A percentile compares a stretch with the other conserved stretches of the same genome.
phyloP scores from a whole-genome alignment of 2,797 vertebrate species.

The Gorsachius magnificus region DNA sequence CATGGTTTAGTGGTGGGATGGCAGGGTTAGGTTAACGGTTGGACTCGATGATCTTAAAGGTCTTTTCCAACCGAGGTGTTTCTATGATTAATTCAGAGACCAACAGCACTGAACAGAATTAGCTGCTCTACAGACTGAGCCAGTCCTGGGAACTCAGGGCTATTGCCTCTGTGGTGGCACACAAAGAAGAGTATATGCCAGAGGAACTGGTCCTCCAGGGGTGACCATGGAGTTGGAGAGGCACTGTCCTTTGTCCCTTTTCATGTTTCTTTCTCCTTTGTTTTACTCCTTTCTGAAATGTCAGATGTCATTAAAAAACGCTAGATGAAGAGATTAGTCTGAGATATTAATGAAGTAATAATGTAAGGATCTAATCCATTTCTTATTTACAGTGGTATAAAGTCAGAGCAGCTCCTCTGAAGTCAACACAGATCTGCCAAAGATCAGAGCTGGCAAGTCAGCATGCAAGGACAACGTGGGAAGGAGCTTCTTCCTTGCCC shows the following conservation, averaged over 20 bases:
- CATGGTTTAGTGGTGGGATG: too few relatives aligned
- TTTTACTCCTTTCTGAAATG: not conserved
- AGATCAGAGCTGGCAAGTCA: not conserved
- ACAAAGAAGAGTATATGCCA: not conserved
- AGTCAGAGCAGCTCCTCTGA: not conserved
- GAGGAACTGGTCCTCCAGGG: not conserved
- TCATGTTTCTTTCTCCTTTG: not conserved
- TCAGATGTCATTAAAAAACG: not conserved
- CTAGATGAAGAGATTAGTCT: not conserved
- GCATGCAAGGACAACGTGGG: not conserved
- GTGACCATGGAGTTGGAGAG: not conserved
- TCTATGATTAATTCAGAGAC: not conserved
- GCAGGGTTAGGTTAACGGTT: too few relatives aligned
- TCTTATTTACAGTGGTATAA: not conserved
- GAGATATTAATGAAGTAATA: not conserved
- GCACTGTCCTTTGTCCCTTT: not conserved
- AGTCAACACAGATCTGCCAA: not conserved
- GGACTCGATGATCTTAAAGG: too few relatives aligned
- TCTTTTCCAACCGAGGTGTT: too few relatives aligned
- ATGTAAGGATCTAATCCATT: not conserved
- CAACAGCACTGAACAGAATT: not conserved
- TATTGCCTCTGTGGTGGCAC: not conserved
- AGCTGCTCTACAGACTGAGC: not conserved
- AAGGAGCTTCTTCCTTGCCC: not conserved
- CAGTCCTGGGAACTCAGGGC: not conserved